These are phyloP conservation scores for Choloepus didactylus DNA, from an alignment of 2,797 vertebrate species.

Conservation along the genomic window DNA sequence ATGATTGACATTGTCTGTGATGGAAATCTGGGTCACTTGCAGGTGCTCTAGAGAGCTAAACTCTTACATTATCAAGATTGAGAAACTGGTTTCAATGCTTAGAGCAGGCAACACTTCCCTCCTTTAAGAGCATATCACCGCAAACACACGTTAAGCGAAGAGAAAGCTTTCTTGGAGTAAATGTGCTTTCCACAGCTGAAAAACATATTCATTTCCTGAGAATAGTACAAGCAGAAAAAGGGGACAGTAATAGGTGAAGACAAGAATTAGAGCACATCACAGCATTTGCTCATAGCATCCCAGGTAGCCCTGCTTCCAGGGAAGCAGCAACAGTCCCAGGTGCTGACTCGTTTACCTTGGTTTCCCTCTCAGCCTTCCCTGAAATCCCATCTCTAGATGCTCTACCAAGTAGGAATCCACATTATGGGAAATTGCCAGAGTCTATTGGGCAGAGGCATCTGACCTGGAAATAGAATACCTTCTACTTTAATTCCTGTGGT, in stretches of 20 bases:
- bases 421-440: background rate
- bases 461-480: background rate
- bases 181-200: background rate
- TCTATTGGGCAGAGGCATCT: background rate
- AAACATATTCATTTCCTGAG: background rate
- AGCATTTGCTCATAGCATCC: background rate
- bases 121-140: background rate
- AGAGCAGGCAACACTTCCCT: background rate
- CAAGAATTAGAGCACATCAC: background rate
- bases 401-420: background rate
- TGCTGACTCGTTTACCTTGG: background rate
- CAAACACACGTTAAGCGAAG: background rate
- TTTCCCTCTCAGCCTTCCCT: background rate
- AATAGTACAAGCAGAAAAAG: background rate
- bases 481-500: background rate
- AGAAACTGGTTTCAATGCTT: background rate
- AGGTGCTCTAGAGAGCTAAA: background rate
- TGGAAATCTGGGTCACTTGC: background rate
- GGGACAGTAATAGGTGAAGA: accelerated
- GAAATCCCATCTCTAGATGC: background rate
- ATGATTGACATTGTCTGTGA: background rate
- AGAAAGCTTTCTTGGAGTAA: background rate
- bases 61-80: background rate
- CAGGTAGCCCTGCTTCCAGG: background rate
- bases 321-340: background rate